Conservation (phyloP, 2,113 vertebrate species). For the Pholis gunnellus region DNA sequence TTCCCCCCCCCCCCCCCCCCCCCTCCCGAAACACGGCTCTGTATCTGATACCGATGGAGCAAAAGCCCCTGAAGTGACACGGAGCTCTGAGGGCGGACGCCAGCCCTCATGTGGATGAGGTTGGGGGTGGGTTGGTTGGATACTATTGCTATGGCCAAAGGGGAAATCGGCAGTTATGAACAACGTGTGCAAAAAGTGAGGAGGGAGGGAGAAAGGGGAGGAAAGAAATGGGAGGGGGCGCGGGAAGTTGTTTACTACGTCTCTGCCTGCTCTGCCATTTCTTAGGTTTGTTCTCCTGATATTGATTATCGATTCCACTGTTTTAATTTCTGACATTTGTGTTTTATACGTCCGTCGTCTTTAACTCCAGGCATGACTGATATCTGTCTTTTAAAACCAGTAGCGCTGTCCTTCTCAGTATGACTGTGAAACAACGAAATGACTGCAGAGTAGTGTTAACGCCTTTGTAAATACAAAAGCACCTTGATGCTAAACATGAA, state of each 20-base stretch:
- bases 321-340: not conserved
- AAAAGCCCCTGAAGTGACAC: slow-evolving; percentile 67
- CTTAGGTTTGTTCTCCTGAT: slow-evolving; percentile 44
- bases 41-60: slow-evolving; percentile 37
- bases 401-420: slow-evolving; percentile 8
- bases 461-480: slow-evolving; percentile 38
- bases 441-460: slow-evolving; percentile 3
- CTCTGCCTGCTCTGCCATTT: slow-evolving; percentile 63
- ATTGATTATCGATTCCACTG: slow-evolving; percentile 41
- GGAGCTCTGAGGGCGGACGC: slow-evolving; percentile 53
- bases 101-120: slow-evolving; percentile 70
- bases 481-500: slow-evolving; percentile 8
- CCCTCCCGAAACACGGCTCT: not conserved
- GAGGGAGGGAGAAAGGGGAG: slow-evolving; percentile 66
- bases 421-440: slow-evolving; percentile 42
- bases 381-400: slow-evolving; percentile 14
- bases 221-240: slow-evolving; percentile 69
- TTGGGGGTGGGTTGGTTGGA: slow-evolving; percentile 69
- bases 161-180: slow-evolving; percentile 83
- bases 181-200: slow-evolving; percentile 83
- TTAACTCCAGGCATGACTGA: slow-evolving; percentile 24
- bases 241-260: slow-evolving; percentile 82
- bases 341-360: not conserved
- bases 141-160: slow-evolving; percentile 76
- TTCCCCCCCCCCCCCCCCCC: not conserved